Conservation (phyloP, 2,888 invertebrate genomes). For the Alviniconcha strummeri region DNA sequence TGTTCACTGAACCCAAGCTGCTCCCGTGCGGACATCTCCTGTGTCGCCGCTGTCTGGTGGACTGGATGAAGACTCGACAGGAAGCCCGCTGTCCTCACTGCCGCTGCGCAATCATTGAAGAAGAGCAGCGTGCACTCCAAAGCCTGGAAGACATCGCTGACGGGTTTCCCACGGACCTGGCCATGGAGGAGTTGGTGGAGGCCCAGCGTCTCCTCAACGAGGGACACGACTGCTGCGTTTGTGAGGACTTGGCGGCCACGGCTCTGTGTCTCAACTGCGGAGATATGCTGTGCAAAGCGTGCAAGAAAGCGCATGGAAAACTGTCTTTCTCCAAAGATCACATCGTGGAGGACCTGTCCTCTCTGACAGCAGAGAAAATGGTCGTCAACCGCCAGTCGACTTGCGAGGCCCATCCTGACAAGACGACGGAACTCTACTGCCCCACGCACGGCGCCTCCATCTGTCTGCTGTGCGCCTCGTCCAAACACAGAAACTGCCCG, state of each 20-base stretch:
- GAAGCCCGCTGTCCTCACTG: too few species aligned
- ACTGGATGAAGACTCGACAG: too few species aligned
- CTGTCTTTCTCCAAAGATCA: not conserved
- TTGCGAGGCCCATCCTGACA: not conserved
- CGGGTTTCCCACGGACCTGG: too few species aligned
- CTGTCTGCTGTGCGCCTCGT: too few species aligned
- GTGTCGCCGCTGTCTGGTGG: too few species aligned
- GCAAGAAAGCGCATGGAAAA: not conserved
- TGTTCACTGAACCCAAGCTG: too few species aligned
- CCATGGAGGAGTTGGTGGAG: not conserved
- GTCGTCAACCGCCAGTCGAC: not conserved
- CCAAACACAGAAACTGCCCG: too few species aligned
- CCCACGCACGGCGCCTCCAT: too few species aligned
- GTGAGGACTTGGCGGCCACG: conserved; percentile 1
- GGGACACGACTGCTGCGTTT: not conserved
- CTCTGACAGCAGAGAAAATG: not conserved
- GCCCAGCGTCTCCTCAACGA: not conserved
- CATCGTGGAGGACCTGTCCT: not conserved
- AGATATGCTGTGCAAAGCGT: not conserved
- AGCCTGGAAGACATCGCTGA: too few species aligned
- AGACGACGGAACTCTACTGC: not conserved
- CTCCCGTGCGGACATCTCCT: too few species aligned
- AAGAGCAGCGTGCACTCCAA: too few species aligned
- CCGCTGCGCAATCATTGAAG: too few species aligned
- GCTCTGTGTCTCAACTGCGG: not conserved